Base-by-base conservation (phyloP, 2,888 invertebrate species). In the Drosophila leonis region DNA sequence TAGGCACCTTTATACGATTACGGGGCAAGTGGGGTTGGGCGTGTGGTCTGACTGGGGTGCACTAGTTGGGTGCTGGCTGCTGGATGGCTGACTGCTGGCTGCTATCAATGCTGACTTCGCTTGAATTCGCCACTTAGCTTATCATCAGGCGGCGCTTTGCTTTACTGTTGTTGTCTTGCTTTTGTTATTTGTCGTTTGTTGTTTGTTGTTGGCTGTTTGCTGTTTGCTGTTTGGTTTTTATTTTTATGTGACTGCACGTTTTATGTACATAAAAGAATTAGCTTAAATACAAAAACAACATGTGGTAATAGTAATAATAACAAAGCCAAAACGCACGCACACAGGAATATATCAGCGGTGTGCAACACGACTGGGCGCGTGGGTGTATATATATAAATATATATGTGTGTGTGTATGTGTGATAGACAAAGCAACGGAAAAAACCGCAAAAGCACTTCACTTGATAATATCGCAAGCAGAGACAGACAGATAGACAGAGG, bases 211-310 rank as follows among this genome's bases (percentile, higher is more conserved):
- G 24, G n/a, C 39, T 39, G 8, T 39, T 82, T 62, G 76, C 57
- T 63, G 68, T 75, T 78, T 76, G 81, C 80, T 86, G 80, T 80
- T 86, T 84, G 77, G 65, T 79, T 81, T 84, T 84, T 87, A 80
- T 87, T 84, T 84, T 88, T 84, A 88, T 85, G 85, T 76, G 83
- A 73, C 83, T 81, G 88, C 88, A 83, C 83, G 83, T 85, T 85
- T 83, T 88, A 88, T 85, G 83, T 74, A 84, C 79, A 84, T 81
- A 86, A 86, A 86, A 84, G 88, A 86, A 86, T 86, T 86, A 88
- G 86, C 86, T 86, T 86, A 86, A 86, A 86, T 86, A 88, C 88
- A 88, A 86, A 88, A 88, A 86, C 86, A 88, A 86, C 86, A 86
- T 86, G 87, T 80, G 86, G 84, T 86, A 86, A 86, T 82, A 81